Percentiles rank a stretch among this genome's conserved stretches.
phyloP scores from a whole-genome alignment of 2,888 invertebrate genomes.

The Clistopyga incitator region DNA sequence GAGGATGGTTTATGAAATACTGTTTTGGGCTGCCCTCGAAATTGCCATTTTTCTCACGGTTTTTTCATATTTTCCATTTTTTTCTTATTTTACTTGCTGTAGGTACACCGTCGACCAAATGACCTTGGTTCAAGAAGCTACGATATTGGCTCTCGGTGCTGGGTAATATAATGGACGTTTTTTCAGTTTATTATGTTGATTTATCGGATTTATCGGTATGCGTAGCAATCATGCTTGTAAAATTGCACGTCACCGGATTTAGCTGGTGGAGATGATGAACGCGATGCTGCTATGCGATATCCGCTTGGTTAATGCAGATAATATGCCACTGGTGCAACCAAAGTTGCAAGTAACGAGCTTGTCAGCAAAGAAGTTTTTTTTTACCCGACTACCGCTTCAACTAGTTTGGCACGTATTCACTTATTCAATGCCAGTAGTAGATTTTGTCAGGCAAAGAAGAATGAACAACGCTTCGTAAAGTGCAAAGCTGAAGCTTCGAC shows the following conservation, averaged over 20 bases:
- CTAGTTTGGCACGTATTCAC: not conserved
- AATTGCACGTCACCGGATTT: conserved; percentile 22
- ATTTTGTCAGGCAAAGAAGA: not conserved
- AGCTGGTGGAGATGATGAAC: conserved; percentile 23
- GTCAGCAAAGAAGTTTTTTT: not conserved
- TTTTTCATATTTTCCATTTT: conserved; percentile 34
- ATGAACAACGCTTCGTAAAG: not conserved
- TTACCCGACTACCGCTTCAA: not conserved
- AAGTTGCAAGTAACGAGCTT: not conserved
- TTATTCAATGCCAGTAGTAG: not conserved
- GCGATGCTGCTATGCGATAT: not conserved
- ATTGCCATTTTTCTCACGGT: not conserved
- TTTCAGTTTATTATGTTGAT: conserved; percentile 28
- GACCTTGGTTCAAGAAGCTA: conserved; percentile 82
- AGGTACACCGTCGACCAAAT: conserved; percentile 81
- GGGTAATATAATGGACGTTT: conserved; percentile 77
- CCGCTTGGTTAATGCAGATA: conserved; percentile 14
- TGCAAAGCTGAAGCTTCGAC: not conserved
- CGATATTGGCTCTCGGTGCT: conserved; percentile 82
- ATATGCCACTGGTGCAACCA: not conserved
- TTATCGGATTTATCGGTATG: conserved; percentile 5
- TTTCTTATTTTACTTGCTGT: conserved; percentile 67
- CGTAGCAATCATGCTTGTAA: conserved; percentile 18
- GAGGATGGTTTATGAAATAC: conserved; percentile 5
- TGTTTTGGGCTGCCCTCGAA: conserved; percentile 20